Evolutionary conservation across 2,797 vertebrate species (phyloP), one percentile per base, ranked within the genome.

Genomic region (Leontopithecus rosalia): DNA sequence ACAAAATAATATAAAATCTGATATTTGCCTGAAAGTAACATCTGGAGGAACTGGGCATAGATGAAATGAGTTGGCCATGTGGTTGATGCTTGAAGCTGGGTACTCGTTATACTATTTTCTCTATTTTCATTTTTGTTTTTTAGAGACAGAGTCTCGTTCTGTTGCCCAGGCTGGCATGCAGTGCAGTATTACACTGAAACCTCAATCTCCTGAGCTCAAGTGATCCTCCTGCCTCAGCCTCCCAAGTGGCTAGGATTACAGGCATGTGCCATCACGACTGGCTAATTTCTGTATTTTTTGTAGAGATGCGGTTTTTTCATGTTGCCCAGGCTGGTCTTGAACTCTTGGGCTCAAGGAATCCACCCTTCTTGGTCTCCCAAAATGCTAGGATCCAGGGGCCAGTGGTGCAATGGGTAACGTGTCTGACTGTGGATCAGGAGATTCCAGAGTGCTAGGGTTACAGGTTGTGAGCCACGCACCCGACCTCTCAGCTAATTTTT

Each of bases 21-120:
- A 22, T 88, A 85, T 64, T 95, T 81, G 20, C 80, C 75, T 93
- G 77, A 61, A 85, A 92, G 91, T 76, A 88, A 33, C 70, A 33
- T 46, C 5, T 1, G 7, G 28, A 61, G 36, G 41, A 73, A 52
- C 8, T 26, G 81, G 55, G 30, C 41, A 20, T 20, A 19, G 36
- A 11, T 39, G 28, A 55, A 61, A 75, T 14, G 19, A 67, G 36
- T 0, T 43, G 55, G 41, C 28, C 6, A 39, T 4, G 17, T 64
- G 10, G 20, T 61, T 81, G 33, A 33, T 12, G 88, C 94, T 43
- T 30, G 50, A 90, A 80, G 43, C 70, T 73, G 39, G 46, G 33
- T 73, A 17, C 2, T 52, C 43, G 72, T 76, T 91, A 48, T 22
- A 61, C 11, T 72, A 0, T 57, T 46, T 84, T 58, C 26, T 89